Evolutionary conservation across 2,113 vertebrate species (phyloP), one percentile per base, ranked within the genome.

Genomic region (Psittacula cyanocephala): DNA sequence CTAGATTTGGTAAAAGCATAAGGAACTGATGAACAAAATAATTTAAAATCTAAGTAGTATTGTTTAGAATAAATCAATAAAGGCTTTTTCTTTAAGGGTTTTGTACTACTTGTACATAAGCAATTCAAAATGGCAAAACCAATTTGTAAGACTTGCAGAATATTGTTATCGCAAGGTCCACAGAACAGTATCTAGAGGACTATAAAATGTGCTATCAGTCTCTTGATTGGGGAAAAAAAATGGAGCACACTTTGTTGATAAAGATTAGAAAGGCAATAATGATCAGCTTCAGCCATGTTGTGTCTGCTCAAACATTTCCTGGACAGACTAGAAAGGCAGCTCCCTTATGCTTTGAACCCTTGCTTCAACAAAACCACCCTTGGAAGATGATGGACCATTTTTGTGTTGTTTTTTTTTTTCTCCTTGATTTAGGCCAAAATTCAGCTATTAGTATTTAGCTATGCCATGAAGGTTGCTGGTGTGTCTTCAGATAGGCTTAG

Each of bases 211-310:
- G 6, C 23, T 91, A 74, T 85, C 59, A 74, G 85, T 46, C 17
- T 71, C 13, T 50, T 70, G 78, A 88, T 50, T 49, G 85, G 85
- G 84, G 75, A 79, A 80, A 93, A 80, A 46, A 81, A 39, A 13
- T 15, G 2, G 18, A 90, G 6, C 12, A 2, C 18, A 39, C 37
- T 88, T 69, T 88, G 74, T 82, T 92, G 84, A 69, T 81, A 89
- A 84, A 84, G 84, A 91, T 92, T 93, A 91, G 81, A 92, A 86
- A 91, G 71, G 41, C 46, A 96, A 65, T 89, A 93, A 95, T 76
- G 39, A 92, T 76, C 85, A 89, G 55, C 60, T 76, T 77, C 76
- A 83, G 64, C 50, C 67, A 55, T 62, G 46, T 82, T 0, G 1
- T 88, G 23, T 89, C 87, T 83, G 25, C 22, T 90, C 53, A 53